Percentiles rank a stretch among this genome's conserved stretches.
Evolutionary conservation across 2,888 invertebrate species (phyloP).

Genomic region (Nezara viridula): DNA sequence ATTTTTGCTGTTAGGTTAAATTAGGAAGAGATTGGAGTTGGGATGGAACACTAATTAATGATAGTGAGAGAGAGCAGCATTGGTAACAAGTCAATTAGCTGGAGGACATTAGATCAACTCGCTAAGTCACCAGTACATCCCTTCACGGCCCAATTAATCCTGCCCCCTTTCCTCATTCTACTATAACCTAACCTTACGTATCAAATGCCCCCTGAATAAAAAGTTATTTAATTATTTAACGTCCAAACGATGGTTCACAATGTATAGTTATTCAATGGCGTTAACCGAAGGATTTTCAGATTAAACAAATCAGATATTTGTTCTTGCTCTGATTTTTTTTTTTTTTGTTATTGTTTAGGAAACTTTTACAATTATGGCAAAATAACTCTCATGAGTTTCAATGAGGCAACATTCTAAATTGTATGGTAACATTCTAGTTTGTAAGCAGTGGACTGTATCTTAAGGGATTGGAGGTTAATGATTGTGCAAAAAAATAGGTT

Average conservation of each 20-base stretch:
- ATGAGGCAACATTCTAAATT: too few relatives aligned
- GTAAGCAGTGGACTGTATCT: too few relatives aligned
- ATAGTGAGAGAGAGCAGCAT: neutral
- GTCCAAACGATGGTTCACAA: neutral
- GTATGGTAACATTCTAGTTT: too few relatives aligned
- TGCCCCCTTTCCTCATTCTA: neutral
- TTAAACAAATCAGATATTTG: too few relatives aligned
- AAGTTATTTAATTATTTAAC: neutral
- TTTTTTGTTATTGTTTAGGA: too few relatives aligned
- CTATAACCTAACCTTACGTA: neutral
- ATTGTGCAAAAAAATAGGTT: too few relatives aligned
- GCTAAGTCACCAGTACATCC: constrained; percentile 1
- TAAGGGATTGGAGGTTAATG: too few relatives aligned
- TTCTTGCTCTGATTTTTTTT: too few relatives aligned
- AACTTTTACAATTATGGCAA: too few relatives aligned
- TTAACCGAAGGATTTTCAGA: neutral
- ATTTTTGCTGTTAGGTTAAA: neutral
- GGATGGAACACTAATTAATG: neutral
- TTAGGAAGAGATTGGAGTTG: neutral
- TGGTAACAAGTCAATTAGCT: constrained; percentile 21
- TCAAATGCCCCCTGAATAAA: neutral
- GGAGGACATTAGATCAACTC: neutral
- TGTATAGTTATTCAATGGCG: neutral
- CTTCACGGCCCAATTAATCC: neutral
- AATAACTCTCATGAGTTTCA: too few relatives aligned